Evolutionary conservation across 2,797 vertebrate species (phyloP).

Genomic region (Mastacembelus armatus): DNA sequence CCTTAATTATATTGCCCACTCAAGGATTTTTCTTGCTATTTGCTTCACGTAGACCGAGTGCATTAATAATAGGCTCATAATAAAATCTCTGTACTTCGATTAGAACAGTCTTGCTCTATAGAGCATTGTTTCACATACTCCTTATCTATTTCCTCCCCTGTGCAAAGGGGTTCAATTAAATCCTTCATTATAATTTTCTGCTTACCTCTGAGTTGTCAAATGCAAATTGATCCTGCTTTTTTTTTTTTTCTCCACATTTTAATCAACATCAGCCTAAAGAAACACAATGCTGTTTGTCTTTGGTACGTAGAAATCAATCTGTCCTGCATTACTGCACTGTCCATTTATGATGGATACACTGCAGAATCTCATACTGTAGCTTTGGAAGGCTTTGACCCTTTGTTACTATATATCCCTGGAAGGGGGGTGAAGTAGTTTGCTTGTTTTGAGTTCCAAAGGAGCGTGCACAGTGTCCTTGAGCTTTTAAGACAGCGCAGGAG

Average conservation of each 20-base stretch:
- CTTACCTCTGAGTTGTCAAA: slow-evolving; percentile 69
- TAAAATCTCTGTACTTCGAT: slow-evolving; percentile 37
- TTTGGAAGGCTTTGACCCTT: slow-evolving; percentile 60
- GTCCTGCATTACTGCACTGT: slow-evolving; percentile 52
- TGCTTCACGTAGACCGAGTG: slow-evolving; percentile 16
- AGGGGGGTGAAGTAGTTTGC: slow-evolving; percentile 59
- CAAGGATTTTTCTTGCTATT: slow-evolving; percentile 18
- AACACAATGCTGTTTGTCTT: slow-evolving; percentile 67
- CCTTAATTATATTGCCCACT: slow-evolving; percentile 32
- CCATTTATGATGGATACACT: slow-evolving; percentile 49
- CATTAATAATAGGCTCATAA: slow-evolving; percentile 44
- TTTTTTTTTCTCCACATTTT: slow-evolving; percentile 62
- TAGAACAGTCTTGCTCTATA: background rate
- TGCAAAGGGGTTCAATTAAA: slow-evolving; percentile 62
- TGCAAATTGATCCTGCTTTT: slow-evolving; percentile 68
- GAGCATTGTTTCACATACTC: slow-evolving; percentile 43
- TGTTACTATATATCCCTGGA: slow-evolving; percentile 45
- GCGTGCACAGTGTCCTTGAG: slow-evolving; percentile 51
- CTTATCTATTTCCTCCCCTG: slow-evolving; percentile 56
- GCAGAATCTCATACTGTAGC: slow-evolving; percentile 36
- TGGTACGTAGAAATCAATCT: slow-evolving; percentile 60
- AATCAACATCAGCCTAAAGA: slow-evolving; percentile 69
- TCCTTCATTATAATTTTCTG: slow-evolving; percentile 72
- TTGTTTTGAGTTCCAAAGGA: slow-evolving; percentile 49
- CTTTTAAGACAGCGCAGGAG: slow-evolving; percentile 34